Conservation (phyloP, 2,113 vertebrate genomes). For the Eolophus roseicapilla region DNA sequence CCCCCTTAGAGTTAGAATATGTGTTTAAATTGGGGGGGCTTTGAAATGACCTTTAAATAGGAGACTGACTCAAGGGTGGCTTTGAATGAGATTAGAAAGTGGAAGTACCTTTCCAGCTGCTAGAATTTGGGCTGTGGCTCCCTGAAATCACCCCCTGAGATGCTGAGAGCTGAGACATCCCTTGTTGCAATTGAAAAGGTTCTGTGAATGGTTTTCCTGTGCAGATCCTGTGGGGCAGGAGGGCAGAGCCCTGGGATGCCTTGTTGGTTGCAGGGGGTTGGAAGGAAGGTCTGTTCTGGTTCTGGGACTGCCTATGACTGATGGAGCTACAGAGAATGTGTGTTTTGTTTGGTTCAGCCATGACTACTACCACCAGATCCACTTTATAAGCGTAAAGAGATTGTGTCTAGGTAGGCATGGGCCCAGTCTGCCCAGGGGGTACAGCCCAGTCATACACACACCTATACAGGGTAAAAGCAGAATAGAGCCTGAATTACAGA, state of each 20-base stretch:
- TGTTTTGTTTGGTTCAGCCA: neutral
- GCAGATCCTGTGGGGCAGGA: neutral
- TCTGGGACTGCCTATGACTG: neutral
- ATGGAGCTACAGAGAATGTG: neutral
- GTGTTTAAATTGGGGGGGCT: neutral
- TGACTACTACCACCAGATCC: neutral
- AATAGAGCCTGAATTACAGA: neutral
- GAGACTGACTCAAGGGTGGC: neutral
- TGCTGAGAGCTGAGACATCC: neutral
- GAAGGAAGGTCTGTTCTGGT: neutral
- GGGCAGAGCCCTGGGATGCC: neutral
- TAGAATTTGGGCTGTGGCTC: neutral
- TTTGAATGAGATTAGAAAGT: neutral
- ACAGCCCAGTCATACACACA: neutral
- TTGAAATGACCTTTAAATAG: neutral
- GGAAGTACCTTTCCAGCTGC: neutral
- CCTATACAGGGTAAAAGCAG: neutral
- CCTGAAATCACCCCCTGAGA: neutral
- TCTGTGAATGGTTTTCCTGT: fast-evolving
- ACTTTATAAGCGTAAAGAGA: neutral
- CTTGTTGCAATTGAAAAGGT: neutral
- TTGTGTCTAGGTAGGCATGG: neutral
- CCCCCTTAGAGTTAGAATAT: neutral
- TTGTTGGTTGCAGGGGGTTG: neutral
- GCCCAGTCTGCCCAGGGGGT: neutral